These are phyloP conservation scores for Drosophila imparisetae DNA, from an alignment of 2,888 invertebrate species.

Conservation along the genomic window DNA sequence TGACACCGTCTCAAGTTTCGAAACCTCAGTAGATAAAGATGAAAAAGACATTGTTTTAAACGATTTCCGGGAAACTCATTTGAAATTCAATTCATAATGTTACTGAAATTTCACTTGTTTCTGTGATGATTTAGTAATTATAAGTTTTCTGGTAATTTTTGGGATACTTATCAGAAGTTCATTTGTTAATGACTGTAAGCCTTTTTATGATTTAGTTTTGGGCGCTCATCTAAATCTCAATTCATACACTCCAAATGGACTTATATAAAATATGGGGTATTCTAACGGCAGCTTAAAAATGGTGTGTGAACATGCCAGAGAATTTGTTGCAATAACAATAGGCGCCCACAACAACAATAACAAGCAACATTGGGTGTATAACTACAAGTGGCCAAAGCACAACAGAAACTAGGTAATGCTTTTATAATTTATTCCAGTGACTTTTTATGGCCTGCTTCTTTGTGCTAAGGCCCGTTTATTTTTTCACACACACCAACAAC, in stretches of 20 bases:
- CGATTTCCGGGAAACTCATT: neutral
- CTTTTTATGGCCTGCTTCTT: conserved; percentile 58
- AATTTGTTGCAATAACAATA: conserved; percentile 42
- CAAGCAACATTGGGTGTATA: conserved; percentile 1
- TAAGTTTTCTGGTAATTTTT: neutral
- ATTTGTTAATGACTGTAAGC: neutral
- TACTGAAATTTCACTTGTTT: neutral
- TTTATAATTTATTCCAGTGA: conserved; percentile 69
- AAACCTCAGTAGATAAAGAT: neutral
- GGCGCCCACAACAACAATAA: conserved; percentile 16
- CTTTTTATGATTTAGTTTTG: neutral
- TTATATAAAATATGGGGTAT: conserved; percentile 1
- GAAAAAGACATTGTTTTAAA: neutral
- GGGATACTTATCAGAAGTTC: neutral
- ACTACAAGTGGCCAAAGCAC: conserved; percentile 36
- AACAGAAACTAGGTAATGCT: conserved; percentile 71
- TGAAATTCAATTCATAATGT: neutral
- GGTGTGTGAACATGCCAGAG: conserved; percentile 34
- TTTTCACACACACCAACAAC: conserved; percentile 41
- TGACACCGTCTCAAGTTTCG: neutral
- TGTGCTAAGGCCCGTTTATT: conserved; percentile 37
- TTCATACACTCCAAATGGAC: neutral
- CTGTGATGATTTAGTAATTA: neutral
- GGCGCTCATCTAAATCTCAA: neutral
- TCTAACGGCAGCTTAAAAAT: conserved; percentile 4